A percentile compares a stretch with the other conserved stretches of the same genome.
These are phyloP conservation scores for Sweltsa coloradensis DNA, from an alignment of 1,140 invertebrate genomes.

Conservation along the genomic window DNA sequence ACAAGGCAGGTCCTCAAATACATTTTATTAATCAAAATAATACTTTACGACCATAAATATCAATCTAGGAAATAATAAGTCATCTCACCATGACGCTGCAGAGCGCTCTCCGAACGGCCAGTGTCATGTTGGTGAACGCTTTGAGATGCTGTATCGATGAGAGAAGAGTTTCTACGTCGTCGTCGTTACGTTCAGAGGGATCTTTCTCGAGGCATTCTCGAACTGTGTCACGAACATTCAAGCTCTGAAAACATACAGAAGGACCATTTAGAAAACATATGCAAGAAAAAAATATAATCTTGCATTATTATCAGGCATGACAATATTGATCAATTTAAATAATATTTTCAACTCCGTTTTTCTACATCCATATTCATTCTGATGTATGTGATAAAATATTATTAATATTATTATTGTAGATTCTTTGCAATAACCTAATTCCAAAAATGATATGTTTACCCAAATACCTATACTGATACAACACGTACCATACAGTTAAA, in stretches of 20 bases:
- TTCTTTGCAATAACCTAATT: too few species aligned
- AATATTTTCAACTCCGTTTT: neutral
- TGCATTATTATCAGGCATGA: too few species aligned
- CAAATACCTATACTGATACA: too few species aligned
- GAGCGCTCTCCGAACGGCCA: conserved; percentile 80
- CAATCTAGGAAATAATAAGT: neutral
- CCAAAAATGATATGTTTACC: too few species aligned
- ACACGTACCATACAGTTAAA: too few species aligned
- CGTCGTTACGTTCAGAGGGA: conserved; percentile 81
- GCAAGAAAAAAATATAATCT: too few species aligned
- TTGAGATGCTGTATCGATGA: conserved; percentile 96
- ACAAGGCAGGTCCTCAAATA: neutral
- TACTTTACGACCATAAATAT: conserved; percentile 1
- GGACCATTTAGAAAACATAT: conserved; percentile 1
- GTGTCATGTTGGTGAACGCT: conserved; percentile 85
- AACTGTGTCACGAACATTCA: conserved; percentile 84
- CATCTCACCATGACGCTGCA: conserved; percentile 73
- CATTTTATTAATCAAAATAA: conserved; percentile 1
- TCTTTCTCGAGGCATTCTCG: conserved; percentile 96
- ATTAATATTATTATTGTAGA: too few species aligned
- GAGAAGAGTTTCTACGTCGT: conserved; percentile 89
- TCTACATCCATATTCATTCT: too few species aligned
- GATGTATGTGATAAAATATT: too few species aligned
- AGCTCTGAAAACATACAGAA: conserved; percentile 44
- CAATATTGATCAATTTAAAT: conserved; percentile 1